phyloP scores from a whole-genome alignment of 2,797 vertebrate genomes.

The Gallirallus australis region DNA sequence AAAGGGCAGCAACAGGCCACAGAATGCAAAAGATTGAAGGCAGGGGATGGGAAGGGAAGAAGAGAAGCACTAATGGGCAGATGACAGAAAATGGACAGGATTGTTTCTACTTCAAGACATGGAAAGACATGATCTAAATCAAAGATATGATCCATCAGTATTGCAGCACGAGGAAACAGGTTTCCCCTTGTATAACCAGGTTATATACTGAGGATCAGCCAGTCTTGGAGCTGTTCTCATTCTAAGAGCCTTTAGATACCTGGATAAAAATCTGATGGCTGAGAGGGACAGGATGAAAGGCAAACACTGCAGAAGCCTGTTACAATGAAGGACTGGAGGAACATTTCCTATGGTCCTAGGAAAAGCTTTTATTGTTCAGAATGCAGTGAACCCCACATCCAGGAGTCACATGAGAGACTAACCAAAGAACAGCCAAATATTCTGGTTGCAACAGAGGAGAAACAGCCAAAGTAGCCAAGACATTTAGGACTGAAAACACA shows the following conservation, averaged over 20 bases:
- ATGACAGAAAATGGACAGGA: background rate
- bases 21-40: background rate
- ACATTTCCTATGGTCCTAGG: background rate
- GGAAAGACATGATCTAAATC: background rate
- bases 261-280: background rate
- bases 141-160: background rate
- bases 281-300: background rate
- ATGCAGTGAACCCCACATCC: background rate
- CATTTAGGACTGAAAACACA: background rate
- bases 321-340: background rate
- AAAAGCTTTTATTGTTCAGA: background rate
- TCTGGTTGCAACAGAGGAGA: background rate
- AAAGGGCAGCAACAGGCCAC: background rate
- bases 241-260: background rate
- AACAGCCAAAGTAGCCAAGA: background rate
- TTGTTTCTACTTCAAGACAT: background rate
- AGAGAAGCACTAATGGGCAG: background rate
- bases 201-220: background rate
- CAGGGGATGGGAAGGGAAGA: background rate
- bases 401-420: accelerated
- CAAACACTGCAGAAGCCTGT: background rate
- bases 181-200: background rate
- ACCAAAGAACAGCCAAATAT: background rate
- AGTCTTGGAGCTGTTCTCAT: background rate
- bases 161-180: background rate